A percentile compares a stretch with the other conserved stretches of the same genome.
These are phyloP conservation scores for Pogonocherus hispidulus DNA, from an alignment of 2,888 invertebrate genomes.

Conservation along the genomic window DNA sequence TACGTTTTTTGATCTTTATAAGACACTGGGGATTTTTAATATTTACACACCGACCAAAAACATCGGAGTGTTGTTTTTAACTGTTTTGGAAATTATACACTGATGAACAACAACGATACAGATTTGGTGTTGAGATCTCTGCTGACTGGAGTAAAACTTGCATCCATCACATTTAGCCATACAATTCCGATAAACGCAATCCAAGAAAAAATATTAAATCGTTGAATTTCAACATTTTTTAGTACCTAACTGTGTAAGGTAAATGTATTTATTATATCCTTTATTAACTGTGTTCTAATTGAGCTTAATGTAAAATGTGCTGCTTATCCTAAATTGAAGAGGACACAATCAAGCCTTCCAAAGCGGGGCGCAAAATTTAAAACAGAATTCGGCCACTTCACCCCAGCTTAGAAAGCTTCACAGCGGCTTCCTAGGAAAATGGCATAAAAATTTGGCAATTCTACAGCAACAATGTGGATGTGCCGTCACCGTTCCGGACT, in stretches of 20 bases:
- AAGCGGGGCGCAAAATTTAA: neutral
- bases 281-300: slow-evolving; percentile 31
- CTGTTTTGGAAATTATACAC: too few relatives aligned
- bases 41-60: too few relatives aligned
- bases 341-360: neutral
- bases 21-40: too few relatives aligned
- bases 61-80: too few relatives aligned
- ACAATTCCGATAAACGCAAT: neutral
- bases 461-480: slow-evolving; percentile 11
- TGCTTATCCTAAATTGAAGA: slow-evolving; percentile 10
- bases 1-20: too few relatives aligned
- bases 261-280: slow-evolving; percentile 16
- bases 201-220: neutral
- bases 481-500: slow-evolving; percentile 1
- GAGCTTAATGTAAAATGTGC: slow-evolving; percentile 35
- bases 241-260: neutral
- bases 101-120: too few relatives aligned
- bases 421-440: neutral
- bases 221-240: slow-evolving; percentile 6
- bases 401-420: neutral
- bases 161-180: neutral
- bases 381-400: neutral
- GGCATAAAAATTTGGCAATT: slow-evolving; percentile 20
- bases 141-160: neutral
- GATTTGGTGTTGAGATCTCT: too few relatives aligned